These are phyloP conservation scores for Lepidonotus clava DNA, from an alignment of 2,888 invertebrate species.

Conservation along the genomic window DNA sequence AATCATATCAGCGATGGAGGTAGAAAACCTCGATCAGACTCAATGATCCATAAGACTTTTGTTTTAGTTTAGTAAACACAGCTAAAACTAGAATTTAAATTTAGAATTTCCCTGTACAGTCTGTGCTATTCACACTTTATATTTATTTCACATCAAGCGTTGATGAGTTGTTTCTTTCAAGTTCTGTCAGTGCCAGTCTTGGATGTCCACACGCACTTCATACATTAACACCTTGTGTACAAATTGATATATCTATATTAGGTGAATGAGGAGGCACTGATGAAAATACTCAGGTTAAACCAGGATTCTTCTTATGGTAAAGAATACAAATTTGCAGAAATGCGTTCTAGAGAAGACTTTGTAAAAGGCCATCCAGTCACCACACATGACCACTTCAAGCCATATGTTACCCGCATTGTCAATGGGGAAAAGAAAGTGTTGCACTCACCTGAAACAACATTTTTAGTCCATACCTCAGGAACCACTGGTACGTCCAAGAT, in stretches of 20 bases:
- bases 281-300: not conserved
- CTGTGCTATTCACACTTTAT: no score
- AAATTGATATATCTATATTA: no score
- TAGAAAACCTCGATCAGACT: no score
- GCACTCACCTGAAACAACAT: not conserved
- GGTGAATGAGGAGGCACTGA: not conserved
- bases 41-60: no score
- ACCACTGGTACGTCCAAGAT: conserved; percentile 34
- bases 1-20: no score
- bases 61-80: not conserved
- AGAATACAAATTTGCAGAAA: conserved; percentile 6
- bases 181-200: no score
- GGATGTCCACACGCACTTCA: no score
- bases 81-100: no score
- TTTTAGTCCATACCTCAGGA: conserved; percentile 6
- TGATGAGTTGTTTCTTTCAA: no score
- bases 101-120: no score
- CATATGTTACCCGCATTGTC: not conserved
- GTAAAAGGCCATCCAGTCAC: conserved; percentile 13
- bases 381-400: not conserved
- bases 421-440: conserved; percentile 38
- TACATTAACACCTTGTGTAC: no score
- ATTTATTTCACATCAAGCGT: no score
- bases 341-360: conserved; percentile 26
- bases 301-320: conserved; percentile 34